Conservation (phyloP, 37 sponge, comb jelly and placozoan species). For the Beroe forskalii region DNA sequence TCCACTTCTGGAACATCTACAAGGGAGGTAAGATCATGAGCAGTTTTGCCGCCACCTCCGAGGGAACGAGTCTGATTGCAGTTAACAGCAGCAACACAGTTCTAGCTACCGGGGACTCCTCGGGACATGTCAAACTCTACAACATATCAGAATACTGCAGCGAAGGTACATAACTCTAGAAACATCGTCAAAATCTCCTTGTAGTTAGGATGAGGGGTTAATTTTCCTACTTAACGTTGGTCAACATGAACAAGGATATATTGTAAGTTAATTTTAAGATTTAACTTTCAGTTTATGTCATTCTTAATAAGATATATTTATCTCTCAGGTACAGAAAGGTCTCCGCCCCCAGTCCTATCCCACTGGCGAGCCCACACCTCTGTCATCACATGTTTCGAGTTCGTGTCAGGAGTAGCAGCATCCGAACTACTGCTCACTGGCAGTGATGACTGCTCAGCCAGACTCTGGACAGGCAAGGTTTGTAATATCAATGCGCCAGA, state of each 20-base stretch:
- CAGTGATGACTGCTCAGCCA: background rate
- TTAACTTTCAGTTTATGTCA: too few relatives aligned
- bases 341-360: conserved; percentile 26
- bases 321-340: conserved; percentile 12
- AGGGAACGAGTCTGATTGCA: background rate
- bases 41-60: background rate
- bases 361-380: conserved; percentile 31
- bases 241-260: too few relatives aligned
- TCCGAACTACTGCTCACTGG: conserved; percentile 9
- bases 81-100: conserved; percentile 32
- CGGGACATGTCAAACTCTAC: conserved; percentile 41
- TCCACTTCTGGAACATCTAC: conserved; percentile 87
- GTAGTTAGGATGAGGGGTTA: too few relatives aligned
- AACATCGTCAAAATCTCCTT: background rate
- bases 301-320: too few relatives aligned
- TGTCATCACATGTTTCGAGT: conserved; percentile 9
- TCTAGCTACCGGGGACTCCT: conserved; percentile 1
- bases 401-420: background rate
- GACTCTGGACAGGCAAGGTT: conserved; percentile 49
- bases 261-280: too few relatives aligned
- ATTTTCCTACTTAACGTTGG: too few relatives aligned
- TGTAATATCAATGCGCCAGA: too few relatives aligned
- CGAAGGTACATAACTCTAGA: conserved; percentile 5
- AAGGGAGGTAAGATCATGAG: conserved; percentile 49
- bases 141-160: conserved; percentile 26